phyloP scores from a whole-genome alignment of 2,888 invertebrate species.

The Pantelozetes paolii region DNA sequence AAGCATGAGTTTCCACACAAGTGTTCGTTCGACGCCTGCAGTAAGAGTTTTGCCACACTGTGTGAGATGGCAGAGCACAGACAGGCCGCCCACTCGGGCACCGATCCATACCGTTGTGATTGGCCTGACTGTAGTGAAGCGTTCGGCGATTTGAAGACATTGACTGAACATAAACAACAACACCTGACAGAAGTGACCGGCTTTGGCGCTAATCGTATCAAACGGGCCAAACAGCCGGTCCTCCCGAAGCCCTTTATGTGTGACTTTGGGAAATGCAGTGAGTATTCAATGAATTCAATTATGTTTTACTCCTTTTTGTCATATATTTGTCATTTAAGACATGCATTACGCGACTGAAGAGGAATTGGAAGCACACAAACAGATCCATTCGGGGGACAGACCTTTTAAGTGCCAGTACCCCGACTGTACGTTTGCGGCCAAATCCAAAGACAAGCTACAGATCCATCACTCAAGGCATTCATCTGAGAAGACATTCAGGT shows the following conservation, averaged over 20 bases:
- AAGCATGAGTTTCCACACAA: constrained; percentile 31
- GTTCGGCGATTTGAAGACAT: background rate
- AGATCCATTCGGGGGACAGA: constrained; percentile 19
- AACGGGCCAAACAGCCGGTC: background rate
- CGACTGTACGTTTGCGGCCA: constrained; percentile 28
- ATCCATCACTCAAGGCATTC: constrained; percentile 28
- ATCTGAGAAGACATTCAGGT: background rate
- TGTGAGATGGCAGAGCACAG: constrained; percentile 15
- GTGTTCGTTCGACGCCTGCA: constrained; percentile 24
- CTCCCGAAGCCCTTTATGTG: background rate
- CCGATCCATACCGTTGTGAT: constrained; percentile 6
- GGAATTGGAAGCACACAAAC: constrained; percentile 4
- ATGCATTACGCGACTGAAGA: constrained; percentile 31
- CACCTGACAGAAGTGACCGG: background rate
- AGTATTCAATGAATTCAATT: background rate
- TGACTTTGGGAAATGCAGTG: constrained; percentile 16
- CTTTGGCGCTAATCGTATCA: background rate
- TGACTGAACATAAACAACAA: constrained; percentile 15
- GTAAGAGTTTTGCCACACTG: constrained; percentile 17
- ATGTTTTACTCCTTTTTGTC: background rate
- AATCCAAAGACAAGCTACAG: constrained; percentile 22
- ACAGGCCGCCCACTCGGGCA: background rate
- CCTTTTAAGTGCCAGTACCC: constrained; percentile 17
- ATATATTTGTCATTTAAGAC: background rate
- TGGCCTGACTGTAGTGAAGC: constrained; percentile 6